A percentile compares a stretch with the other conserved stretches of the same genome.
phyloP scores from a whole-genome alignment of 23 tunicate species.

The Clavelina lepadiformis region DNA sequence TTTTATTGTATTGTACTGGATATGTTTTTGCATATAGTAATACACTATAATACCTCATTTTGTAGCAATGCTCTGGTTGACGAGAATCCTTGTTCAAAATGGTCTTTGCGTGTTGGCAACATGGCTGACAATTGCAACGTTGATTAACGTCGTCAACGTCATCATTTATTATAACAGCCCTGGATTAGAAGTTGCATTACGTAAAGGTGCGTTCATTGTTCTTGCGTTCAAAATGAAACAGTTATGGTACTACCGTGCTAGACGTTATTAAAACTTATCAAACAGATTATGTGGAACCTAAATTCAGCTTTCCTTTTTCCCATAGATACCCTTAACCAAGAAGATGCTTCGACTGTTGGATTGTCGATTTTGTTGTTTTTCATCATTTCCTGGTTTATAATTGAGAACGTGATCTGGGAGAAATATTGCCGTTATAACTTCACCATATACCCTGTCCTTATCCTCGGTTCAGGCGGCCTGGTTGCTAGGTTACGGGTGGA shows the following conservation, averaged over 20 bases:
- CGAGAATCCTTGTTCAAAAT: conserved; percentile 15
- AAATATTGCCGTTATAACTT: conserved; percentile 25
- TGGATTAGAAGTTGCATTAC: too few relatives aligned
- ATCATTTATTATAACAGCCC: conserved; percentile 20
- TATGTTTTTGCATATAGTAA: too few relatives aligned
- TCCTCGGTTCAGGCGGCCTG: conserved; percentile 9
- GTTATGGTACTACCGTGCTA: too few relatives aligned
- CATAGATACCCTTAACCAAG: too few relatives aligned
- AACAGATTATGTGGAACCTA: too few relatives aligned
- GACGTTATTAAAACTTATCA: too few relatives aligned
- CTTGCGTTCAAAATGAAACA: background rate
- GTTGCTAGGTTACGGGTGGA: background rate
- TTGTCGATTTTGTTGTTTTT: conserved; percentile 12
- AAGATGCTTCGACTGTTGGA: conserved; percentile 10
- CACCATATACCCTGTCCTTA: conserved; percentile 21
- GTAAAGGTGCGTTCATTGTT: background rate
- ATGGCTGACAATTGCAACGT: conserved; percentile 11
- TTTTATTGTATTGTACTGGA: too few relatives aligned
- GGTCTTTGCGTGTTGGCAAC: conserved; percentile 21
- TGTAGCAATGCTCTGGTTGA: conserved; percentile 28
- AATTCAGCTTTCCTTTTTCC: too few relatives aligned
- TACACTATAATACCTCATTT: background rate
- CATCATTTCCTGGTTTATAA: conserved; percentile 10
- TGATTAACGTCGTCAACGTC: conserved; percentile 2
- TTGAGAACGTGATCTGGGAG: conserved; percentile 25